Conservation (phyloP, 2,888 invertebrate species). For the Zygaena filipendulae region DNA sequence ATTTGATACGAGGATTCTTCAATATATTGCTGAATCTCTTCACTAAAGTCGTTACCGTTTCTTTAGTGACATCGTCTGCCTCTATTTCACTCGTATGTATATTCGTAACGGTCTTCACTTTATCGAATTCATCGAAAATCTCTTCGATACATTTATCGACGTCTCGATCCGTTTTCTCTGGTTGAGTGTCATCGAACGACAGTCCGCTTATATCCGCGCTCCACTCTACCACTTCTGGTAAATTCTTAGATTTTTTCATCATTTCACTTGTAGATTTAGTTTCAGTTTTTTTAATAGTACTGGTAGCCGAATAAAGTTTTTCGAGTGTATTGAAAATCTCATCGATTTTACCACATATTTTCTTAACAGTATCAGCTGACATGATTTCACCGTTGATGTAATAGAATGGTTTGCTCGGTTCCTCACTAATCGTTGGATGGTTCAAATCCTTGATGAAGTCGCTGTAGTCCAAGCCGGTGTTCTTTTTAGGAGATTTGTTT, state of each 20-base stretch:
- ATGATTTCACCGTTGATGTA: constrained; percentile 40
- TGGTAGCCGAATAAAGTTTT: constrained; percentile 32
- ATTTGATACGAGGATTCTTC: constrained; percentile 30
- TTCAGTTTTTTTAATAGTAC: constrained; percentile 18
- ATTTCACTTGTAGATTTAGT: no score
- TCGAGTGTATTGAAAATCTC: constrained; percentile 53
- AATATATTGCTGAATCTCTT: constrained; percentile 41
- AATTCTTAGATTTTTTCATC: constrained; percentile 21
- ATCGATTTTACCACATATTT: constrained; percentile 47
- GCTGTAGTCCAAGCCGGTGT: constrained; percentile 31
- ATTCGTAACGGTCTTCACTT: constrained; percentile 28
- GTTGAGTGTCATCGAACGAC: constrained; percentile 46
- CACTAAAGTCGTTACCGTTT: constrained; percentile 48
- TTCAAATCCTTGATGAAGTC: constrained; percentile 40
- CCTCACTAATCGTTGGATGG: constrained; percentile 18
- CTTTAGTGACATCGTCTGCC: constrained; percentile 26
- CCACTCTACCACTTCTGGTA: constrained; percentile 41
- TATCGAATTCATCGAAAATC: constrained; percentile 40
- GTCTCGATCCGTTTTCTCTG: constrained; percentile 26
- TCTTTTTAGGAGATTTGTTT: constrained; percentile 30
- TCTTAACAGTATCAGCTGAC: constrained; percentile 45
- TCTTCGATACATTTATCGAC: constrained; percentile 49
- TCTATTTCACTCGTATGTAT: constrained; percentile 17
- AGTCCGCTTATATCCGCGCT: constrained; percentile 40
- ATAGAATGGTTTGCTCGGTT: constrained; percentile 32